These are phyloP conservation scores for Periparus ater DNA, from an alignment of 2,797 vertebrate species.

Conservation along the genomic window DNA sequence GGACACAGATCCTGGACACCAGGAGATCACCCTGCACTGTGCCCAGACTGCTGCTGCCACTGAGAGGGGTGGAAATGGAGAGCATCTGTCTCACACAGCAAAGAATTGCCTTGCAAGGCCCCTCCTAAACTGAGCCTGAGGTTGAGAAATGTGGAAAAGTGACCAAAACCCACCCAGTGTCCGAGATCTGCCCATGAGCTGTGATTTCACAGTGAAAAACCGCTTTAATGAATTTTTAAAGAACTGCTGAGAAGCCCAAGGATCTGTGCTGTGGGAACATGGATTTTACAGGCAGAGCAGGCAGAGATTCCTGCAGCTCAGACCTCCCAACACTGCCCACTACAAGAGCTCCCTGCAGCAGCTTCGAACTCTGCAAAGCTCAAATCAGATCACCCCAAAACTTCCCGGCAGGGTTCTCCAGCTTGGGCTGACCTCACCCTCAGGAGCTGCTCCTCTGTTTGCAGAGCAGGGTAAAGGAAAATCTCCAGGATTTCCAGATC, in stretches of 20 bases:
- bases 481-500: neutral
- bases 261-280: neutral
- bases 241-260: neutral
- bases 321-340: neutral
- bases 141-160: neutral
- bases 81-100: neutral
- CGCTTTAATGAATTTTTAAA: neutral
- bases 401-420: neutral
- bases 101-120: neutral
- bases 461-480: neutral
- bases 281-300: neutral
- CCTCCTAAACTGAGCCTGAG: neutral
- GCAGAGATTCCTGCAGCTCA: neutral
- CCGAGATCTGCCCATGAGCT: neutral
- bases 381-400: neutral
- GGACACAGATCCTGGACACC: too few relatives aligned
- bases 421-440: neutral
- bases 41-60: neutral
- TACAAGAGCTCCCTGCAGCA: neutral
- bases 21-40: too few relatives aligned
- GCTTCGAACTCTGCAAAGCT: neutral
- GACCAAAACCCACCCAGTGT: neutral
- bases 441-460: neutral
- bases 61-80: rapidly evolving
- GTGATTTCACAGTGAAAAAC: neutral